phyloP scores from a whole-genome alignment of 2,888 invertebrate species.

The Girardia tigrina region DNA sequence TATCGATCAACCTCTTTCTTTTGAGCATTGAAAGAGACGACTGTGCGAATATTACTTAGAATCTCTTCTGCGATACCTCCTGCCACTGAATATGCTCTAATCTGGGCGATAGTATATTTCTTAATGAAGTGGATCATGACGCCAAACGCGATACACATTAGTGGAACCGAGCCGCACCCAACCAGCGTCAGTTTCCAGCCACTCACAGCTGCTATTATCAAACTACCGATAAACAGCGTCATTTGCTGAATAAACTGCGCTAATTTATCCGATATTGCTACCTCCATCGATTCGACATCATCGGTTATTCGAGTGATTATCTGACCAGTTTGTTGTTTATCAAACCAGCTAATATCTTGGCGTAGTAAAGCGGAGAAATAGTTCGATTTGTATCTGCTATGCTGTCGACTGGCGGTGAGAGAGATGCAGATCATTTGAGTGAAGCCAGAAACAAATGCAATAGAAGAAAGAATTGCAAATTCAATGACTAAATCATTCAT shows the following conservation, averaged over 20 bases:
- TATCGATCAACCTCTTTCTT: background rate
- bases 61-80: background rate
- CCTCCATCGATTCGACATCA: background rate
- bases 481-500: background rate
- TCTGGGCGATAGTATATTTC: background rate
- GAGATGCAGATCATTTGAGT: background rate
- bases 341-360: conserved; percentile 48
- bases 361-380: conserved; percentile 40
- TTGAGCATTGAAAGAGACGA: background rate
- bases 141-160: background rate
- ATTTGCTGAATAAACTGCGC: background rate
- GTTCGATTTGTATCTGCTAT: background rate
- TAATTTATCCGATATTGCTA: background rate
- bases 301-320: background rate
- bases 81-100: background rate
- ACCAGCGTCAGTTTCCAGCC: background rate
- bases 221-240: background rate
- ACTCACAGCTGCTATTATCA: background rate
- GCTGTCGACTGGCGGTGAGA: background rate
- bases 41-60: background rate
- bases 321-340: conserved; percentile 40
- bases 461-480: background rate
- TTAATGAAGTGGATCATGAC: background rate
- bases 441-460: background rate
- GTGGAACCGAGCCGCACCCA: background rate